phyloP scores from a whole-genome alignment of 1,140 invertebrate species.

The Phthorimaea operculella region DNA sequence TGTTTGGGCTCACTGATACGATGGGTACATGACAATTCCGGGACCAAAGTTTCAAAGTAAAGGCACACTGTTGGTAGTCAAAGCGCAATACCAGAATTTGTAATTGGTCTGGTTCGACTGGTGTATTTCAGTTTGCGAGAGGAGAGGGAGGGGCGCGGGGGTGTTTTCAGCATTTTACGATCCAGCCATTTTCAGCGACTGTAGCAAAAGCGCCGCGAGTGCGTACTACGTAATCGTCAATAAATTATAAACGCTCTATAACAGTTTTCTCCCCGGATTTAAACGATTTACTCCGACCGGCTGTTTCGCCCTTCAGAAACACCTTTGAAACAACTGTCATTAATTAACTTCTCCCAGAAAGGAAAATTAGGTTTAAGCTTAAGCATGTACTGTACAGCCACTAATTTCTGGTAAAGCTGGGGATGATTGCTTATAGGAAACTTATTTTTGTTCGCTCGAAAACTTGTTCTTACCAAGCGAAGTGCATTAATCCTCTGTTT shows the following conservation, averaged over 20 bases:
- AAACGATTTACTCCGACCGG: slow-evolving; percentile 7
- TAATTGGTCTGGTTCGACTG: slow-evolving; percentile 15
- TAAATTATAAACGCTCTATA: slow-evolving; percentile 25
- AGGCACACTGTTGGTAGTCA: background rate
- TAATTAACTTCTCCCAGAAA: slow-evolving; percentile 11
- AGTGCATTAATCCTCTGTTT: no score
- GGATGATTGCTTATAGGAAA: no score
- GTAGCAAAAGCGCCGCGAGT: slow-evolving; percentile 14
- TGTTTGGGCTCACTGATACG: no score
- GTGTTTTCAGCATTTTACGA: slow-evolving; percentile 24
- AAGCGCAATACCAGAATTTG: background rate
- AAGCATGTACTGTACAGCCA: background rate
- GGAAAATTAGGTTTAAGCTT: background rate
- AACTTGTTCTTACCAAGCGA: no score
- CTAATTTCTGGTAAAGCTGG: no score
- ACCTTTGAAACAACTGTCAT: slow-evolving; percentile 20
- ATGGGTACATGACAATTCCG: no score
- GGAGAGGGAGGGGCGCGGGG: slow-evolving; percentile 10
- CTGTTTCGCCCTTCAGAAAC: slow-evolving; percentile 13
- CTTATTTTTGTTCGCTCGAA: no score
- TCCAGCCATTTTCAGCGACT: slow-evolving; percentile 17
- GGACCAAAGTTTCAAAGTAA: no score
- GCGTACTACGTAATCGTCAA: slow-evolving; percentile 22
- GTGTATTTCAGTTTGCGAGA: slow-evolving; percentile 14
- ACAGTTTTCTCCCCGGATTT: slow-evolving; percentile 17